phyloP scores from a whole-genome alignment of 2,888 invertebrate species.

The Scrobipalpa costella region DNA sequence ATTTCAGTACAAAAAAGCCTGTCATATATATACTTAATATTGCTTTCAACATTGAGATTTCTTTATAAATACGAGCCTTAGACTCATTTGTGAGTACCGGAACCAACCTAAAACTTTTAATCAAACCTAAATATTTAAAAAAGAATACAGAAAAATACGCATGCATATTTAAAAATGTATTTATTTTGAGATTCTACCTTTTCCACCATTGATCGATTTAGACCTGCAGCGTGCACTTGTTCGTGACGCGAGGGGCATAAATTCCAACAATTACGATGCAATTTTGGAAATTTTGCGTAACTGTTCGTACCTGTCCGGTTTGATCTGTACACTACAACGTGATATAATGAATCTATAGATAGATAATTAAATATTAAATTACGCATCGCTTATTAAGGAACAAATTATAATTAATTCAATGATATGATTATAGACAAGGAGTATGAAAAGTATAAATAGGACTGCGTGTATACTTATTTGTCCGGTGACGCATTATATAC shows the following conservation, averaged over 20 bases:
- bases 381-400: conserved; percentile 35
- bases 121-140: background rate
- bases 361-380: conserved; percentile 38
- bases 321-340: conserved; percentile 28
- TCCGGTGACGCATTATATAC: too few relatives aligned
- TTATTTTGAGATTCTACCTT: background rate
- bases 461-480: too few relatives aligned
- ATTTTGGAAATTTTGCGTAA: conserved; percentile 61
- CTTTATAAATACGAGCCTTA: too few relatives aligned
- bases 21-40: too few relatives aligned
- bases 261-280: conserved; percentile 59
- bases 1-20: too few relatives aligned
- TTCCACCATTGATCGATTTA: conserved; percentile 32
- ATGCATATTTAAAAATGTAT: background rate
- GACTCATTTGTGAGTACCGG: too few relatives aligned
- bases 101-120: too few relatives aligned
- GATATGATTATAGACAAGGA: conserved; percentile 47
- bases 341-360: background rate
- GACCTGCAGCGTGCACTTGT: conserved; percentile 58
- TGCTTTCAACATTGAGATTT: too few relatives aligned
- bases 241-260: conserved; percentile 56
- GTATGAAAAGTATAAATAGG: background rate
- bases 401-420: conserved; percentile 50
- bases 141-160: too few relatives aligned
- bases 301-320: conserved; percentile 36